A percentile compares a stretch with the other conserved stretches of the same genome.
These are phyloP conservation scores for Tarsius wallacei DNA, from an alignment of 2,797 vertebrate species.

Conservation along the genomic window DNA sequence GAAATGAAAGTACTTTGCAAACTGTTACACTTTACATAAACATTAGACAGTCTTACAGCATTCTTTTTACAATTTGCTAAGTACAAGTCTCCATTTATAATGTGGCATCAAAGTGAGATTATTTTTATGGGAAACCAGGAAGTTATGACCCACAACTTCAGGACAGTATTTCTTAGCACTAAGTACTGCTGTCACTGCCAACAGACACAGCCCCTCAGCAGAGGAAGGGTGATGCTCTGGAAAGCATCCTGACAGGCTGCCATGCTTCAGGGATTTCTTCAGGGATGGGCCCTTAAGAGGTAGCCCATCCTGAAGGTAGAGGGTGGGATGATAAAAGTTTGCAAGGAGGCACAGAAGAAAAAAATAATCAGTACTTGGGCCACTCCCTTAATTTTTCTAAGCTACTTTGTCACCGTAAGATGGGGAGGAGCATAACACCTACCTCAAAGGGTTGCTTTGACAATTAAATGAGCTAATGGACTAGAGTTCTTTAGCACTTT, in stretches of 20 bases:
- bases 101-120: background rate
- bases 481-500: background rate
- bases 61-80: background rate
- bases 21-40: background rate
- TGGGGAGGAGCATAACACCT: background rate
- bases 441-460: background rate
- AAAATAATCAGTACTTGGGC: background rate
- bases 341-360: background rate
- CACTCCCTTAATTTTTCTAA: background rate
- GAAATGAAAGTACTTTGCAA: background rate
- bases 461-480: background rate
- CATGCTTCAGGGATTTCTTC: background rate
- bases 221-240: background rate
- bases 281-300: background rate
- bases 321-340: background rate
- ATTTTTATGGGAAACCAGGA: constrained; percentile 13
- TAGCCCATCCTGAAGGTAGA: background rate
- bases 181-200: rapidly evolving
- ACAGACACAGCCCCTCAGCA: background rate
- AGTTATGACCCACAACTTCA: background rate
- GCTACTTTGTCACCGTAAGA: background rate
- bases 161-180: background rate
- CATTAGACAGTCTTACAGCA: background rate
- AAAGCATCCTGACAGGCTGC: background rate
- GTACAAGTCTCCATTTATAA: background rate